These are phyloP conservation scores for Eubucco bourcierii DNA, from an alignment of 2,113 vertebrate genomes.

Conservation along the genomic window DNA sequence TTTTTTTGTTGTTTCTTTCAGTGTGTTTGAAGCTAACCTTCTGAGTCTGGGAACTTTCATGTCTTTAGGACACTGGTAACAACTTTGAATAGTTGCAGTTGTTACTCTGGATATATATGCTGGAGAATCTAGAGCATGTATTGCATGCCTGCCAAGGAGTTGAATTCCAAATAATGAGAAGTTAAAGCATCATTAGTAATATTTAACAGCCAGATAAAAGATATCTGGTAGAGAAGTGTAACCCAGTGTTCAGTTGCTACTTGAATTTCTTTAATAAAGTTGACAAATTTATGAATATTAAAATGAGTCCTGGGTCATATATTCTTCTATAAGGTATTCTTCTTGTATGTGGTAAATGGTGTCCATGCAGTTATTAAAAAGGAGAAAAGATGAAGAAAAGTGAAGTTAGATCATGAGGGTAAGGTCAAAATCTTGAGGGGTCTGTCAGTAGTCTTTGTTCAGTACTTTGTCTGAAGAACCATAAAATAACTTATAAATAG, in stretches of 20 bases:
- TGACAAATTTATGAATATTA: constrained; percentile 65
- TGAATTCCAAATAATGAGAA: constrained; percentile 42
- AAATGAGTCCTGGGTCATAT: constrained; percentile 58
- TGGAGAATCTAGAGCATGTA: constrained; percentile 29
- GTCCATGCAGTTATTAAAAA: constrained; percentile 57
- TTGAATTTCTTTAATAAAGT: constrained; percentile 66
- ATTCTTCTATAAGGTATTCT: constrained; percentile 30
- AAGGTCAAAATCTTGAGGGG: background rate
- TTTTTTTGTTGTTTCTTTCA: constrained; percentile 16
- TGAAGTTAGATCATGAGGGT: constrained; percentile 16
- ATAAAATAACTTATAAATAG: background rate
- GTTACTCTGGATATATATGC: background rate
- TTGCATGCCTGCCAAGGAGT: background rate
- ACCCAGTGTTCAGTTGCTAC: constrained; percentile 54
- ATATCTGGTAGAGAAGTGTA: constrained; percentile 40
- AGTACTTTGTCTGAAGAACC: background rate
- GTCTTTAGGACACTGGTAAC: constrained; percentile 4
- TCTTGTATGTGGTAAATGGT: constrained; percentile 29
- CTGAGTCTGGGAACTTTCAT: constrained; percentile 18
- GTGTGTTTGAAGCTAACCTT: constrained; percentile 12
- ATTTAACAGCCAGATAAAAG: constrained; percentile 60
- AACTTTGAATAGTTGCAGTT: constrained; percentile 44
- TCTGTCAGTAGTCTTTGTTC: background rate
- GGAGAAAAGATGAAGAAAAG: constrained; percentile 27
- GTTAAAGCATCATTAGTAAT: constrained; percentile 40